Evolutionary conservation across 2,888 invertebrate genomes (phyloP).

Genomic region (Diploptera punctata): DNA sequence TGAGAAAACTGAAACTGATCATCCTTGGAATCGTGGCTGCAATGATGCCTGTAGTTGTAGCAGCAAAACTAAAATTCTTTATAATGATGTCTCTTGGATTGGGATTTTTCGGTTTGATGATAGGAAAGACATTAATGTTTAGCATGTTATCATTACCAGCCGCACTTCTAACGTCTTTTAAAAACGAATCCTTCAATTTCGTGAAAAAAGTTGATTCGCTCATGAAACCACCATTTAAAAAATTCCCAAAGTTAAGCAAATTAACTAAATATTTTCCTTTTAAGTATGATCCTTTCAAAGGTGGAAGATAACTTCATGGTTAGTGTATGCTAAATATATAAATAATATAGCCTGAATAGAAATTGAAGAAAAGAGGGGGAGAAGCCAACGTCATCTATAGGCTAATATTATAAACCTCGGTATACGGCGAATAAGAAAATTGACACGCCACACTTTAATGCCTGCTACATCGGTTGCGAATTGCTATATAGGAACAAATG

Average conservation of each 20-base stretch:
- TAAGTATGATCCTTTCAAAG: not conserved
- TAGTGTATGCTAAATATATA: too few species aligned
- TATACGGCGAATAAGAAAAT: too few species aligned
- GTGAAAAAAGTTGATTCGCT: not conserved
- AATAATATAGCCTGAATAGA: too few species aligned
- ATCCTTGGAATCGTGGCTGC: slow-evolving; percentile 3
- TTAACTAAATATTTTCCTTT: too few species aligned
- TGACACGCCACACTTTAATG: too few species aligned
- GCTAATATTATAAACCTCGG: too few species aligned
- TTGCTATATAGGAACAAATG: too few species aligned
- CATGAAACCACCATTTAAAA: not conserved
- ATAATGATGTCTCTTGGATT: slow-evolving; percentile 14
- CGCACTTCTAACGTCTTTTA: not conserved
- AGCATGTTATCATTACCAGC: slow-evolving; percentile 6
- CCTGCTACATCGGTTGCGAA: too few species aligned
- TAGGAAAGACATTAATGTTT: slow-evolving; percentile 14
- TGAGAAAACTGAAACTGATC: slow-evolving; percentile 18
- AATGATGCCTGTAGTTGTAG: not conserved
- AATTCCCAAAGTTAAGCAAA: too few species aligned
- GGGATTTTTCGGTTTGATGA: not conserved
- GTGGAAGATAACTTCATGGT: not conserved
- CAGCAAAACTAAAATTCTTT: slow-evolving; percentile 9
- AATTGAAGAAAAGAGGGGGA: too few species aligned
- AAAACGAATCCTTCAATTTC: not conserved
- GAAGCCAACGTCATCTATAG: too few species aligned